phyloP scores from a whole-genome alignment of 2,888 invertebrate genomes.

The Cyclophora albipunctata region DNA sequence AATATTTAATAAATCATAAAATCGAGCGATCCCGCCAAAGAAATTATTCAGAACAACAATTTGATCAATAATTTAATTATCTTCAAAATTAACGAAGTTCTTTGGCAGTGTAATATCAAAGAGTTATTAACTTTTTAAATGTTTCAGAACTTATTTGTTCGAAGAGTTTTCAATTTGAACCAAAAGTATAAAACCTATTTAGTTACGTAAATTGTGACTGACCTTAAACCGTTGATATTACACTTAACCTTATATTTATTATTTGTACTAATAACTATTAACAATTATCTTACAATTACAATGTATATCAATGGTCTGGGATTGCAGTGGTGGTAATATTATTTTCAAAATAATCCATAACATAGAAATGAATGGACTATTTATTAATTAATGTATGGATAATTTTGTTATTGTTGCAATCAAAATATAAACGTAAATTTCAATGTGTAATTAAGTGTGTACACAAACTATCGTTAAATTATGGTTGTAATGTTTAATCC shows the following conservation, averaged over 20 bases:
- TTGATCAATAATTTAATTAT: constrained; percentile 34
- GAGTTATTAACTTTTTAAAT: constrained; percentile 15
- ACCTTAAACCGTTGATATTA: not conserved
- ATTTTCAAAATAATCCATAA: constrained; percentile 12
- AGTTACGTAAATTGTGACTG: constrained; percentile 9
- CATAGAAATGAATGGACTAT: constrained; percentile 4
- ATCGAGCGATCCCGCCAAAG: constrained; percentile 44
- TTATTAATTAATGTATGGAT: constrained; percentile 9
- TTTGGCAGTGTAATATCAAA: constrained; percentile 50
- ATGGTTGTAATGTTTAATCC: too few species aligned
- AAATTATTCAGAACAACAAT: constrained; percentile 29
- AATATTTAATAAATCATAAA: constrained; percentile 31
- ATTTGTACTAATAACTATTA: constrained; percentile 12
- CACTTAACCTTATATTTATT: not conserved
- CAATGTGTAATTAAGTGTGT: too few species aligned
- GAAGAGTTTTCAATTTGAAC: not conserved
- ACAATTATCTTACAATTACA: constrained; percentile 1
- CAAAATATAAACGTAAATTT: constrained; percentile 11
- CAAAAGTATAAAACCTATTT: constrained; percentile 1
- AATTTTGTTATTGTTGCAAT: constrained; percentile 14
- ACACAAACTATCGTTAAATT: too few species aligned
- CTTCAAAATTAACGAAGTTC: constrained; percentile 37
- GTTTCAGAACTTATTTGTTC: not conserved
- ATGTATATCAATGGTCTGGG: constrained; percentile 15
- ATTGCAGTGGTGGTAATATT: constrained; percentile 18